These are phyloP conservation scores for Micoletzkya japonica DNA, from an alignment of 2,888 invertebrate genomes.

Conservation along the genomic window DNA sequence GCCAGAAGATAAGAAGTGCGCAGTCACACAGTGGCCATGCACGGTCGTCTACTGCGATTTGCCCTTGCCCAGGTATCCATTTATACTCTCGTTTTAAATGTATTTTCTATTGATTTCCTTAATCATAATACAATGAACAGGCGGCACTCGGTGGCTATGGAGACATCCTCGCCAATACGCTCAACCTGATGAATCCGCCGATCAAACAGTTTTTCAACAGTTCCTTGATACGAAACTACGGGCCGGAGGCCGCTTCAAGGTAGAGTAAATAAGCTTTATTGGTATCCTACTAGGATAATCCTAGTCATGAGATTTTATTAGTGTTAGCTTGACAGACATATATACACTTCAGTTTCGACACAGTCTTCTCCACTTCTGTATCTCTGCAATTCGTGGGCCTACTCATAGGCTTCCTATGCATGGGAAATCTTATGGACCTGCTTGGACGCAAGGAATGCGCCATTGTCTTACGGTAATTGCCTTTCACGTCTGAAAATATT, in stretches of 20 bases:
- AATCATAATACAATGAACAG: slow-evolving; percentile 6
- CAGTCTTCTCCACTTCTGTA: slow-evolving; percentile 16
- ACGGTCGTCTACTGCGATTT: not conserved
- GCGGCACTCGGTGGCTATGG: slow-evolving; percentile 26
- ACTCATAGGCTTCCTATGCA: slow-evolving; percentile 18
- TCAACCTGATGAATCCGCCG: slow-evolving; percentile 25
- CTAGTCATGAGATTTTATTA: not conserved
- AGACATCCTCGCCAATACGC: slow-evolving; percentile 27
- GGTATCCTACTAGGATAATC: not conserved
- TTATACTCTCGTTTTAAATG: too few relatives aligned
- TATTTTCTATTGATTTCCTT: not conserved
- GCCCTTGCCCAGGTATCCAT: not conserved
- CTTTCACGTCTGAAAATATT: not conserved
- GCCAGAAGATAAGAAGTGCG: too few relatives aligned
- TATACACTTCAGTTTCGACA: slow-evolving; percentile 26
- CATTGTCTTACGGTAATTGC: slow-evolving; percentile 4
- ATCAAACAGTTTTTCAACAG: slow-evolving; percentile 19
- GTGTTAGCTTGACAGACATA: too few relatives aligned
- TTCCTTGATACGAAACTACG: slow-evolving; percentile 6
- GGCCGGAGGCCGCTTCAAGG: slow-evolving; percentile 6
- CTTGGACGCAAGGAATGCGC: slow-evolving; percentile 24
- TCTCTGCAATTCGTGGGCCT: slow-evolving; percentile 18
- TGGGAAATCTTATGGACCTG: slow-evolving; percentile 26
- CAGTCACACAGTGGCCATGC: not conserved
- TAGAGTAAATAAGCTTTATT: not conserved